Evolutionary conservation across 2,888 invertebrate genomes (phyloP), one percentile per base, ranked within the genome.

Genomic region (Terebella lapidaria): DNA sequence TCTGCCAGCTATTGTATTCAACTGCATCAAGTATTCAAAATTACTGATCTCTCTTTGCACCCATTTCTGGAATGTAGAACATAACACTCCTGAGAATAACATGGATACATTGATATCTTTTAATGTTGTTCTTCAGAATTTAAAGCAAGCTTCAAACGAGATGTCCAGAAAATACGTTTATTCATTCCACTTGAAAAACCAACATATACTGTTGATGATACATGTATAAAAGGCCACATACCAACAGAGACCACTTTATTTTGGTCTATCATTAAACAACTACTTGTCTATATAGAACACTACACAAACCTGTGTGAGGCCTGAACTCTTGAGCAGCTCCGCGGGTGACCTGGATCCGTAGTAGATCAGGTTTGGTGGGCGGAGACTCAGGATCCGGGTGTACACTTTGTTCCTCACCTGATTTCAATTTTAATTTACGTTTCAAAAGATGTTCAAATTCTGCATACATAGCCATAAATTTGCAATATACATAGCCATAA

Each of bases 341-440:
- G 84, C 82, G 15, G 87, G 86, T 1, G 86, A 85, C 58, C 86
- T 80, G 2, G 85, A 85, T 18, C 85, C 85, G 49, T 84, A 83
- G 68, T 84, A 85, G 27, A 84, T 78, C 53, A 87, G 82, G 72
- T 86, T 86, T 59, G 85, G 84, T 54, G 86, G 85, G 57, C 85
- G 82, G 1, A 87, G 76, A 62, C 85, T 84, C 52, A 86, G 75
- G 46, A 87, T 84, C 68, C 85, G 82, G 46, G 84, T 84, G 72
- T 86, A 86, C 24, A 87, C 84, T 73, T 85, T 84, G 73, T 86
- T 86, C 20, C 87, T 80, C 22, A 73, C 70, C 71, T 73, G 42
- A 20, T 54, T n/a, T n/a, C n/a, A n/a, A n/a, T n/a, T n/a, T n/a
- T n/a, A n/a, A n/a, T n/a, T n/a, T n/a, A n/a, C n/a, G n/a, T n/a